Evolutionary conservation across 2,113 vertebrate species (phyloP), one percentile per base, ranked within the genome.

Genomic region (Mesembrinibis cayennensis): DNA sequence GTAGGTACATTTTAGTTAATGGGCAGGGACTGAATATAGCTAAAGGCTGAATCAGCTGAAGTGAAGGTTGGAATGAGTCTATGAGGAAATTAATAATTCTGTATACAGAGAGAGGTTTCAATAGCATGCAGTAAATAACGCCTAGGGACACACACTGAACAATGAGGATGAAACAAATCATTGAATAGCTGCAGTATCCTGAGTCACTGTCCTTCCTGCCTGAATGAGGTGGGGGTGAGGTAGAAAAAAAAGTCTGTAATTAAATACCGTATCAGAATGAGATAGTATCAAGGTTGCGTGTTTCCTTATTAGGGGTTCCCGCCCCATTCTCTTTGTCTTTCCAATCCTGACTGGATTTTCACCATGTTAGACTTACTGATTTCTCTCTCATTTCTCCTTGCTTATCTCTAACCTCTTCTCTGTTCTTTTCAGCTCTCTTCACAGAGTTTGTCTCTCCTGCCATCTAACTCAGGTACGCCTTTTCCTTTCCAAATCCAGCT

Each of bases 51-150:
- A 89, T 96, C 91, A 96, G 96, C 95, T 95, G 77, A 95, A 96
- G 69, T 95, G 86, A 95, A 91, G 77, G 70, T 76, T 95, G 87
- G 36, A 95, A 96, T 87, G 84, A 94, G 91, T 72, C 94, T 91
- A 50, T 65, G 45, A 95, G 91, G 94, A 97, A 97, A 95, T 95
- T 97, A 97, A 95, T 96, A 95, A 96, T 91, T 97, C 78, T 91
- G 56, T 80, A 66, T 87, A 91, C 70, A 89, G 85, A 95, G 49
- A 55, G 17, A 14, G 23, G 36, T 82, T 96, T 97, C 80, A 71
- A 67, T 21, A 89, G 19, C 16, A 59, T 26, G 44, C 91, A 91
- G 58, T 92, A 96, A 95, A 95, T 94, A 95, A 94, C 0, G 4
- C n/a, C 70, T 78, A 82, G 56, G 40, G 61, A 74, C 52, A 79